A percentile compares a stretch with the other conserved stretches of the same genome.
phyloP scores from a whole-genome alignment of 2,888 invertebrate species.

The Pseudanteris insignis region DNA sequence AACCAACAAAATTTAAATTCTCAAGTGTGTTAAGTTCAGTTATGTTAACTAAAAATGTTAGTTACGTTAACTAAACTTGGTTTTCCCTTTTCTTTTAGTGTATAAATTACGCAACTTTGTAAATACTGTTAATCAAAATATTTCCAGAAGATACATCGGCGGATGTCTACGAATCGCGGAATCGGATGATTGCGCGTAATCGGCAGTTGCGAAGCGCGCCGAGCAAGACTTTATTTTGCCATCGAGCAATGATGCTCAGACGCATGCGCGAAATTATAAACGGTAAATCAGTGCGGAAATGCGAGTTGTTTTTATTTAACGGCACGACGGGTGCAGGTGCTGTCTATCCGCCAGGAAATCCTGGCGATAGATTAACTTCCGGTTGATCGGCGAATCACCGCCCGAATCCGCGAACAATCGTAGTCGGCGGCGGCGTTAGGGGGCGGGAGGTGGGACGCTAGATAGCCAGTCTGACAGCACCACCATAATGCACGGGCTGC shows the following conservation, averaged over 20 bases:
- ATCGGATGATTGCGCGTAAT: conserved; percentile 19
- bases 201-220: conserved; percentile 15
- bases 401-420: conserved; percentile 34
- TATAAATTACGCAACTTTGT: too few relatives aligned
- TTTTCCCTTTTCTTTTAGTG: too few relatives aligned
- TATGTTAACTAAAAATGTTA: too few relatives aligned
- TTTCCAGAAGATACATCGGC: too few relatives aligned
- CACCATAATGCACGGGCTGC: conserved; percentile 27
- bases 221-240: too few relatives aligned
- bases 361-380: conserved; percentile 46
- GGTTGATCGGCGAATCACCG: conserved; percentile 42
- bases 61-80: too few relatives aligned
- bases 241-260: too few relatives aligned
- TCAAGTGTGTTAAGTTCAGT: too few relatives aligned
- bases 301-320: conserved; percentile 38
- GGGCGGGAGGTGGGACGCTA: conserved; percentile 8
- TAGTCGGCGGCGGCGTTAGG: conserved; percentile 11
- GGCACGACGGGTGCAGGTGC: conserved; percentile 33
- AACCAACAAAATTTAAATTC: too few relatives aligned
- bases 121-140: too few relatives aligned
- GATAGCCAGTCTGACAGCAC: too few relatives aligned
- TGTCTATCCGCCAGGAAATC: conserved; percentile 45
- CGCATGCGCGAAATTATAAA: conserved; percentile 23
- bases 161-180: too few relatives aligned
- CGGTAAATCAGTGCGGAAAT: conserved; percentile 41